phyloP scores from a whole-genome alignment of 1,140 invertebrate genomes.

The Drosophila asahinai region DNA sequence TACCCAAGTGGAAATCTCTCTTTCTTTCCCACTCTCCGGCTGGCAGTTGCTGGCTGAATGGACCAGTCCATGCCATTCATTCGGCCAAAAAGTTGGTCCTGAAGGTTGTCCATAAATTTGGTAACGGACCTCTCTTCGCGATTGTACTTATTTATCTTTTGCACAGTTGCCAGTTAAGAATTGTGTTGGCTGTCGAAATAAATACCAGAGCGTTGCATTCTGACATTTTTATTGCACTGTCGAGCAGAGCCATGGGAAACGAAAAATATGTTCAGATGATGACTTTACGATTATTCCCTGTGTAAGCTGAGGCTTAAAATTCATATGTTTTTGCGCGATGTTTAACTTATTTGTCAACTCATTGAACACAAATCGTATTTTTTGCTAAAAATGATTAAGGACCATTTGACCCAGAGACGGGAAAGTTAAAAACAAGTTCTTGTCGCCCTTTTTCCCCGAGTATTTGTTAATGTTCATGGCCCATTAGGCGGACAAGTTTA shows the following conservation, averaged over 20 bases:
- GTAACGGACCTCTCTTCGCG: constrained; percentile 21
- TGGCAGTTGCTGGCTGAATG: constrained; percentile 18
- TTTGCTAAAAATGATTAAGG: background rate
- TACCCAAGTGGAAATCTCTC: constrained; percentile 10
- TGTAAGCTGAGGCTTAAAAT: background rate
- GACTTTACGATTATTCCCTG: background rate
- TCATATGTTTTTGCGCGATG: background rate
- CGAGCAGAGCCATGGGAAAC: constrained; percentile 5
- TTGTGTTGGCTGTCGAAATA: constrained; percentile 42
- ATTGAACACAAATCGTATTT: constrained; percentile 15
- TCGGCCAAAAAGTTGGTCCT: constrained; percentile 36
- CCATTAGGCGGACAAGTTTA: constrained; percentile 30
- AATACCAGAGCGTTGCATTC: constrained; percentile 35
- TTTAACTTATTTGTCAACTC: constrained; percentile 30
- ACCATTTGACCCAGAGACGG: background rate
- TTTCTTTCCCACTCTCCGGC: background rate
- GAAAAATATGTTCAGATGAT: constrained; percentile 12
- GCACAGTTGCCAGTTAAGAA: constrained; percentile 45
- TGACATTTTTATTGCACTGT: constrained; percentile 47
- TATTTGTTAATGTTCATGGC: constrained; percentile 46
- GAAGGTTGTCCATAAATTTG: constrained; percentile 51
- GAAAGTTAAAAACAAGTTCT: constrained; percentile 19
- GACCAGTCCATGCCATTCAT: constrained; percentile 14
- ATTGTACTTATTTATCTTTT: constrained; percentile 44
- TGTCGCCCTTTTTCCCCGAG: background rate